These are phyloP conservation scores for Dysdera silvatica DNA, from an alignment of 1,140 invertebrate genomes.

Conservation along the genomic window DNA sequence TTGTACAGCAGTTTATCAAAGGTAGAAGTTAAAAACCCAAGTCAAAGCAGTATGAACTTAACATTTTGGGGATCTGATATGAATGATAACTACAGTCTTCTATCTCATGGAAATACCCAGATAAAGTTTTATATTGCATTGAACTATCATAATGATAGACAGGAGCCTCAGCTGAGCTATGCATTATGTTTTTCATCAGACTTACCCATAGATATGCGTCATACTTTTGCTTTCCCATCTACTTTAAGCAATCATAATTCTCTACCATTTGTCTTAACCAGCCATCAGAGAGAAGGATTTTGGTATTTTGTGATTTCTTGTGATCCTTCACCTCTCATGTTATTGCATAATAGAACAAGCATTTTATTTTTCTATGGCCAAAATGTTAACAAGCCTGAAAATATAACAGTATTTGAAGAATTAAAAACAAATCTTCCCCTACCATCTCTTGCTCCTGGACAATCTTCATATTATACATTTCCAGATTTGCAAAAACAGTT, in stretches of 20 bases:
- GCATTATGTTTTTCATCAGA: slow-evolving; percentile 20
- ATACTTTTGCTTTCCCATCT: slow-evolving; percentile 13
- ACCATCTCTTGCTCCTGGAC: slow-evolving; percentile 37
- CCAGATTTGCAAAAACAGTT: slow-evolving; percentile 32
- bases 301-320: slow-evolving; percentile 52
- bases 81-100: too few species aligned
- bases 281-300: slow-evolving; percentile 45
- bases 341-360: slow-evolving; percentile 47
- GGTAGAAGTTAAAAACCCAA: too few species aligned
- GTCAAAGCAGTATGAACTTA: too few species aligned
- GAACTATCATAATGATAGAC: too few species aligned
- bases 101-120: too few species aligned
- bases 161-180: too few species aligned
- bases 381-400: not conserved
- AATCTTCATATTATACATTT: slow-evolving; percentile 42
- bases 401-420: slow-evolving; percentile 38
- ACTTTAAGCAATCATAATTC: not conserved
- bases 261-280: slow-evolving; percentile 33
- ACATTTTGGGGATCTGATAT: too few species aligned
- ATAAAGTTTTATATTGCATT: too few species aligned
- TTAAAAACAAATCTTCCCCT: slow-evolving; percentile 38
- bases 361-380: slow-evolving; percentile 36
- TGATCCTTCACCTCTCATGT: slow-evolving; percentile 53
- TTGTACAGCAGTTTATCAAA: too few species aligned
- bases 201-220: not conserved